Evolutionary conservation across 2,113 vertebrate genomes (phyloP).

Genomic region (Sylvietta virens): DNA sequence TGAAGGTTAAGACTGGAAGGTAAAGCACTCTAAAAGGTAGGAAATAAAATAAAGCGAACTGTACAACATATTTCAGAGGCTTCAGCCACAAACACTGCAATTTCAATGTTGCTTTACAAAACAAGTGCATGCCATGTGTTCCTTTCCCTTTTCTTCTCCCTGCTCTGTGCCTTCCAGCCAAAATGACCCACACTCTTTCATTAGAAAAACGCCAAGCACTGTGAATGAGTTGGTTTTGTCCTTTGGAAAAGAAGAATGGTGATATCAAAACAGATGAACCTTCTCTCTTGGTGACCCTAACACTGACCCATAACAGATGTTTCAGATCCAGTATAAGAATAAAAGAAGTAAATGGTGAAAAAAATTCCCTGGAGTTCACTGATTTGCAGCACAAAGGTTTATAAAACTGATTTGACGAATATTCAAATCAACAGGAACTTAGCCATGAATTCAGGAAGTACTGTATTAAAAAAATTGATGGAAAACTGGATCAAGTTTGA

Average conservation of each 20-base stretch:
- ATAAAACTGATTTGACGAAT: background rate
- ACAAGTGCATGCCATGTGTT: background rate
- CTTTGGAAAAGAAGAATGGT: background rate
- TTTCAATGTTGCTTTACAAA: background rate
- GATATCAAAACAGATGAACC: background rate
- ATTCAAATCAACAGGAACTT: background rate
- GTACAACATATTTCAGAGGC: background rate
- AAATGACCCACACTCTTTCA: background rate
- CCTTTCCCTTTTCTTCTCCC: background rate
- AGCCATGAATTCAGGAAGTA: background rate
- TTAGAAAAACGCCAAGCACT: background rate
- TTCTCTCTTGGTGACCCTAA: background rate
- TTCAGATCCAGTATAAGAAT: background rate
- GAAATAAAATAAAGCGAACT: background rate
- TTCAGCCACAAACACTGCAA: background rate
- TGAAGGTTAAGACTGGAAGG: background rate
- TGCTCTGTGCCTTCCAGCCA: background rate
- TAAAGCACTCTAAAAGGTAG: background rate
- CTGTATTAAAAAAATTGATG: background rate
- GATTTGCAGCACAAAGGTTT: background rate
- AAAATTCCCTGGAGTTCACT: background rate
- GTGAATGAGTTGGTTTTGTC: background rate
- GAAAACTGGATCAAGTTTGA: background rate
- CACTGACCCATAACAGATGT: background rate
- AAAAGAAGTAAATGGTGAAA: background rate